Evolutionary conservation across 2,888 invertebrate species (phyloP).

Genomic region (Phragmatobia fuliginosa): DNA sequence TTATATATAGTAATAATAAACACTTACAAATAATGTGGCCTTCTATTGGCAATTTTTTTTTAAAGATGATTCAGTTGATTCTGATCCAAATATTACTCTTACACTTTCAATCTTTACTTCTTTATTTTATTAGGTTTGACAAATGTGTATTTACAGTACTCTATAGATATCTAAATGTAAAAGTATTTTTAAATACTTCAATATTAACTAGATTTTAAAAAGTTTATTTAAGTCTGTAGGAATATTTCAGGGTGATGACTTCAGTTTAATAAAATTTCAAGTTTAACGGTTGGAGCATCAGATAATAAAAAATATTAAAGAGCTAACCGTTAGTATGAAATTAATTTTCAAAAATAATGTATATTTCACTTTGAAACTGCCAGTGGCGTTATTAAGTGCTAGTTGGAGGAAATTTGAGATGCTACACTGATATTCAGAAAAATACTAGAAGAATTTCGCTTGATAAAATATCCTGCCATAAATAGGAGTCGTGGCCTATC

Average conservation of each 20-base stretch:
- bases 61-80: no score
- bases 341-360: constrained; percentile 40
- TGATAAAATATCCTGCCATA: no score
- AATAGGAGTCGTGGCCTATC: no score
- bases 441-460: no score
- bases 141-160: no score
- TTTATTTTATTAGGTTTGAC: no score
- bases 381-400: not conserved
- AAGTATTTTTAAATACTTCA: not conserved
- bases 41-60: no score
- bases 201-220: not conserved
- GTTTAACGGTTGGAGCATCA: constrained; percentile 30
- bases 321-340: constrained; percentile 35
- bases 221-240: constrained; percentile 11
- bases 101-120: no score
- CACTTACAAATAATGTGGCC: no score
- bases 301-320: constrained; percentile 33
- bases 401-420: not conserved
- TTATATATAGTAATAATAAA: no score
- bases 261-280: constrained; percentile 46
- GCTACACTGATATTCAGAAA: not conserved
- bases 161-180: not conserved
- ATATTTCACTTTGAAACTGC: not conserved
- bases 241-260: constrained; percentile 27
- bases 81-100: no score